A percentile compares a stretch with the other conserved stretches of the same genome.
Evolutionary conservation across 2,113 vertebrate species (phyloP).

Genomic region (Butorides virescens): DNA sequence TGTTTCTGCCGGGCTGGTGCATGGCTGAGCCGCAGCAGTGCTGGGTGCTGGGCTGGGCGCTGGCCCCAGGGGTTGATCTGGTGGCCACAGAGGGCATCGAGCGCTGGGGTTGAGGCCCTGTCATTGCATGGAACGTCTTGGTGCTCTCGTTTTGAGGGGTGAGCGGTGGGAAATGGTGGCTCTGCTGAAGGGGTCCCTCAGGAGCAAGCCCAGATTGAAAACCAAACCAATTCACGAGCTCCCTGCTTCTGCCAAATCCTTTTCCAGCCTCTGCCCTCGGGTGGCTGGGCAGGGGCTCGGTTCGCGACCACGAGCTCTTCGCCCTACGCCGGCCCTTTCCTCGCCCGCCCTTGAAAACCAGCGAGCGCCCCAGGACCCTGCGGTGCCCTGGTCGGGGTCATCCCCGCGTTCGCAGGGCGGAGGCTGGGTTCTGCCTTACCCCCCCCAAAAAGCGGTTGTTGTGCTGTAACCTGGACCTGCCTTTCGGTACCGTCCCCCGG

Average conservation of each 20-base stretch:
- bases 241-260: not conserved
- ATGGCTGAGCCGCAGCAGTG: not conserved
- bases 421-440: accelerated
- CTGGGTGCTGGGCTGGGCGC: not conserved
- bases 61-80: not conserved
- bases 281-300: not conserved
- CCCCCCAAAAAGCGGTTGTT: accelerated
- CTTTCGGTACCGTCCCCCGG: too few relatives aligned
- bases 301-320: not conserved
- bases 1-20: not conserved
- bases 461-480: not conserved
- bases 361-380: not conserved
- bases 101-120: accelerated
- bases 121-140: accelerated
- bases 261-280: not conserved
- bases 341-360: not conserved
- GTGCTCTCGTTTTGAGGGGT: accelerated
- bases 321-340: accelerated
- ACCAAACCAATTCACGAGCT: not conserved
- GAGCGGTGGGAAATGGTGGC: accelerated
- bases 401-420: accelerated
- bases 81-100: not conserved
- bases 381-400: accelerated
- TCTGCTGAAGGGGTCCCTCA: accelerated
- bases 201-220: not conserved